A percentile compares a stretch with the other conserved stretches of the same genome.
phyloP scores from a whole-genome alignment of 2,797 vertebrate species.

The Lateolabrax maculatus region DNA sequence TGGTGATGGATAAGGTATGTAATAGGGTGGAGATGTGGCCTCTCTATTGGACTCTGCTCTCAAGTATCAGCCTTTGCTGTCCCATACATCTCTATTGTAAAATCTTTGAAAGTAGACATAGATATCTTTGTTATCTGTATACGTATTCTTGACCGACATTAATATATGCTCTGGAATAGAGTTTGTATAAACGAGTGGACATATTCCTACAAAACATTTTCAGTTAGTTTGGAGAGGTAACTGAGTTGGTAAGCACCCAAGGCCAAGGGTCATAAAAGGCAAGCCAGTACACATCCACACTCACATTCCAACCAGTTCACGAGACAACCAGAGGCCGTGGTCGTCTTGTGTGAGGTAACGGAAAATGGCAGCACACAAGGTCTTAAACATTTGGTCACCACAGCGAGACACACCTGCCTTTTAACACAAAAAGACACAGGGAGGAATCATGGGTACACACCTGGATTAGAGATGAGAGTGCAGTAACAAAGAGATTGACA shows the following conservation, averaged over 20 bases:
- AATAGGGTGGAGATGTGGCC: slow-evolving; percentile 53
- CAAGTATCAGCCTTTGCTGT: slow-evolving; percentile 19
- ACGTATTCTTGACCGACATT: background rate
- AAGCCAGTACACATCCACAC: slow-evolving; percentile 73
- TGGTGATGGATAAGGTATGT: slow-evolving; percentile 78
- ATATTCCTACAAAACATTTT: slow-evolving; percentile 28
- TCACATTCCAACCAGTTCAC: slow-evolving; percentile 73
- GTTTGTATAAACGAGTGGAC: slow-evolving; percentile 3
- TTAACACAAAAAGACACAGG: slow-evolving; percentile 24
- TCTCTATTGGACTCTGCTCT: slow-evolving; percentile 20
- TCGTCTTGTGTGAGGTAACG: slow-evolving; percentile 65
- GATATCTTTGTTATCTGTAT: background rate
- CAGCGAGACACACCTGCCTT: slow-evolving; percentile 63
- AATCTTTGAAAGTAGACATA: slow-evolving; percentile 1
- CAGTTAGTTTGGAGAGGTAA: slow-evolving; percentile 46
- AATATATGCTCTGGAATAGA: background rate
- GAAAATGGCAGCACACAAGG: slow-evolving; percentile 54
- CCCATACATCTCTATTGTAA: slow-evolving; percentile 12
- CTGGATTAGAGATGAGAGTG: slow-evolving; percentile 49
- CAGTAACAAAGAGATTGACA: too few species aligned
- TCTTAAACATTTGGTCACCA: slow-evolving; percentile 73
- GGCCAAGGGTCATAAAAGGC: slow-evolving; percentile 69
- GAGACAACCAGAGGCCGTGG: slow-evolving; percentile 66
- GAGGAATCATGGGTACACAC: slow-evolving; percentile 43
- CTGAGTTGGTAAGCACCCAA: slow-evolving; percentile 47